Evolutionary conservation across 2,888 invertebrate species (phyloP), one percentile per base, ranked within the genome.

Genomic region (Psococerastis gibbosa): DNA sequence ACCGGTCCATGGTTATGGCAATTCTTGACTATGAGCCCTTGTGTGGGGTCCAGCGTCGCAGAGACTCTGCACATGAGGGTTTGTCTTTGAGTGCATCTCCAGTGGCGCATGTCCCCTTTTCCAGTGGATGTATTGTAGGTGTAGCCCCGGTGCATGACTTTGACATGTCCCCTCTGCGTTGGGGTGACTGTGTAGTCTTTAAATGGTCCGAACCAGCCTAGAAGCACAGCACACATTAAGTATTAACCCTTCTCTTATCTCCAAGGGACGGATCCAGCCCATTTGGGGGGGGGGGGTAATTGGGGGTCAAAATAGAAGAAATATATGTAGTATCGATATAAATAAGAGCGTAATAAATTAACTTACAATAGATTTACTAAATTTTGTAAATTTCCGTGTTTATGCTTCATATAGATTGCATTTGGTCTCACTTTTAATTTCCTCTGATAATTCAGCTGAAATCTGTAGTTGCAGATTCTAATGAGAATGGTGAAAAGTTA

Each of bases 101-200:
- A 38, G 15, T 20, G 17, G 6, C 11, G 15, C 17, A 15, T 18
- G 20, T 20, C 8, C 20, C 18, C 16, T 38, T 38, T 38, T 3
- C 18, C 20, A 6, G 6, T 13, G 17, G 38, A 20, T 6, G 13
- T 20, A 18, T 18, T 20, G 20, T 38, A 38, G 3, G 17, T 20
- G 20, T 38, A 38, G 20, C 38, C 38, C 38, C 22, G 38, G 20
- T 38, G 38, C 3, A 38, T 13, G n/a, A 38, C n/a, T 38, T 38
- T 38, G n/a, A 13, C 13, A 20, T 38, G 15, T 38, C 38, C 38
- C n/a, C 38, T 15, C 22, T 38, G 38, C 5, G 18, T 20, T 16
- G 22, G 5, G 6, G 38, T 20, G 22, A 38, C 15, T 18, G 17
- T 13, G 20, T 5, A 38, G 22, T 38, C 38, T 16, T 17, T n/a